Evolutionary conservation across 2,797 vertebrate genomes (phyloP), one percentile per base, ranked within the genome.

Genomic region (Sternotherus odoratus): DNA sequence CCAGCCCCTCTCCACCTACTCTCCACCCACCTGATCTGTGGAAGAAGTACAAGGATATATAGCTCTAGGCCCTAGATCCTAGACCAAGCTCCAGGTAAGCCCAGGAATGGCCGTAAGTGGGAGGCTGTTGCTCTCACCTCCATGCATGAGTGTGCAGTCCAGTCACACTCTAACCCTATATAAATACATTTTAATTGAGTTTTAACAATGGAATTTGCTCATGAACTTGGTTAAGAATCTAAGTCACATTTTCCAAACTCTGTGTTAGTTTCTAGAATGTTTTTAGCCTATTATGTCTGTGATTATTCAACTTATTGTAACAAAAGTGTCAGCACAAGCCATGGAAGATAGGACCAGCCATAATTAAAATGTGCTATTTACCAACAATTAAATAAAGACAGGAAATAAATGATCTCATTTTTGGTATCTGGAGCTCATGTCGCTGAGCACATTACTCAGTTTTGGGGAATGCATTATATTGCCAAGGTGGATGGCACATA

Each of bases 331-430:
- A 92, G 69, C 72, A 69, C 60, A 82, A 49, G 63, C 56, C 39
- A 33, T 57, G 77, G 90, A 95, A 92, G 92, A 93, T 79, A 46
- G 50, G 80, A 88, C 46, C 24, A 57, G 6, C 77, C 85, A 90
- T 94, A 96, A 94, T 94, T 94, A 87, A 90, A 91, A 85, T 88
- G 82, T 87, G 91, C 72, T 95, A 88, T 94, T 95, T n/a, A 54
- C 84, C 88, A 83, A 92, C 95, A 77, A 78, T 93, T 96, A 94
- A 96, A 95, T 90, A 92, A 91, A 95, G 94, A 93, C 26, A 17
- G 87, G 78, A 94, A 97, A 96, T 91, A 94, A 97, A 95, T 94
- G 48, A 79, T 91, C 86, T 60, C 63, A 86, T 94, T 96, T 95
- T 90, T 91, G 91, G 86, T 93, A 84, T 95, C 86, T 1, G 5